Conservation (phyloP, 2,888 invertebrate species). For the Ecdyonurus torrentis region DNA sequence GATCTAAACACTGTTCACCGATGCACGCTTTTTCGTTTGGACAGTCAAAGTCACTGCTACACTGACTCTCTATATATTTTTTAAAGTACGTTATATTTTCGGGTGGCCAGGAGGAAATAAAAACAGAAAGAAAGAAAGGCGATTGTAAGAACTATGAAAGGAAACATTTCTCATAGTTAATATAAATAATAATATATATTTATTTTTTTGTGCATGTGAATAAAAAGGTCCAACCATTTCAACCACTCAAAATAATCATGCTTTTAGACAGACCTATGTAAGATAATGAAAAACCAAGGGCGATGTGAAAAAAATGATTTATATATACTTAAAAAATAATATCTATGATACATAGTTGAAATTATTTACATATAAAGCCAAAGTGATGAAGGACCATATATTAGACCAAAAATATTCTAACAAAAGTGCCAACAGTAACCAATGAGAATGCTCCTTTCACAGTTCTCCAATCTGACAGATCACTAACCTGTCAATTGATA, state of each 20-base stretch:
- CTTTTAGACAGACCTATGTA: slow-evolving; percentile 1
- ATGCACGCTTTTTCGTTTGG: slow-evolving; percentile 82
- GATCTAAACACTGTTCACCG: slow-evolving; percentile 79
- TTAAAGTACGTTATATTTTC: slow-evolving; percentile 21
- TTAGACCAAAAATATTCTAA: background rate
- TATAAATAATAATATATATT: no score
- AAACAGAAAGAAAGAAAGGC: slow-evolving; percentile 43
- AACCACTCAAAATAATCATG: background rate
- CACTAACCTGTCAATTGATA: slow-evolving; percentile 6
- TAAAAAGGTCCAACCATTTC: background rate
- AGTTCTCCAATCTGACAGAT: slow-evolving; percentile 54
- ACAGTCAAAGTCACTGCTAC: slow-evolving; percentile 81
- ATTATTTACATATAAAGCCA: slow-evolving; percentile 39
- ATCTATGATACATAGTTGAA: slow-evolving; percentile 19
- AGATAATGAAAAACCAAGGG: background rate
- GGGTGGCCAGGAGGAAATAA: slow-evolving; percentile 3
- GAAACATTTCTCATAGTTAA: slow-evolving; percentile 44
- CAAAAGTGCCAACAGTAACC: background rate
- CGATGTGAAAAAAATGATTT: background rate
- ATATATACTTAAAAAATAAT: no score
- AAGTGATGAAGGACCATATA: slow-evolving; percentile 21
- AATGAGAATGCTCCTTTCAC: slow-evolving; percentile 59
- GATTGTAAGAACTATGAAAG: slow-evolving; percentile 77
- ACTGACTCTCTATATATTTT: slow-evolving; percentile 56
- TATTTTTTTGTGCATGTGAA: background rate